Conservation (phyloP, 2,888 invertebrate genomes). For the Lithophane socia region DNA sequence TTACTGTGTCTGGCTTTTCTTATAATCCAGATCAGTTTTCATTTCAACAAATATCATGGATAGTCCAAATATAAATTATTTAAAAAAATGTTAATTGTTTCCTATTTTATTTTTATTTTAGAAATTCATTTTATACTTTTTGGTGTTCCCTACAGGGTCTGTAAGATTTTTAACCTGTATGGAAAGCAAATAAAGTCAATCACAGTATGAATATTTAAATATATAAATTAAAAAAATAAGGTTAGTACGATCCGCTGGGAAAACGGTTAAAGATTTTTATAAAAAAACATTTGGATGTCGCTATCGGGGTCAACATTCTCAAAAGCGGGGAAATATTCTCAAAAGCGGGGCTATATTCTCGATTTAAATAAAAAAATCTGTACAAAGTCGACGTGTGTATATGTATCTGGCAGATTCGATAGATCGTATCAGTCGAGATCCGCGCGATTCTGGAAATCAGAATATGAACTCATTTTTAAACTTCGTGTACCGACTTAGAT, state of each 20-base stretch:
- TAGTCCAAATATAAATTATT: no score
- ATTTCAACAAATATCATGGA: no score
- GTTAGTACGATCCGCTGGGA: neutral
- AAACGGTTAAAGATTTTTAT: neutral
- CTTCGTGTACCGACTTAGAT: neutral
- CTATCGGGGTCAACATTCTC: neutral
- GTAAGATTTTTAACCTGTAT: neutral
- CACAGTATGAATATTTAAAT: neutral
- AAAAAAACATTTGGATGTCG: conserved; percentile 5
- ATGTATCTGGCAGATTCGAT: conserved; percentile 7
- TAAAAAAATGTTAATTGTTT: no score
- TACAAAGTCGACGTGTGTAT: neutral
- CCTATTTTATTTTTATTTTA: no score
- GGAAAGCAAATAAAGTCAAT: neutral
- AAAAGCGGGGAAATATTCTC: conserved; percentile 8
- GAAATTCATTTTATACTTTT: neutral
- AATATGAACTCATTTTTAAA: conserved; percentile 12
- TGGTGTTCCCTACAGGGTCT: neutral
- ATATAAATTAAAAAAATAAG: no score
- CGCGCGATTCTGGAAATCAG: neutral
- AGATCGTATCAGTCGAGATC: neutral
- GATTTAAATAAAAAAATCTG: neutral
- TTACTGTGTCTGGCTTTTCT: neutral
- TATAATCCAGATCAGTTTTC: neutral
- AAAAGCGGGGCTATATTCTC: neutral